Evolutionary conservation across 1,140 invertebrate species (phyloP).

Genomic region (Mactra quadrangularis): DNA sequence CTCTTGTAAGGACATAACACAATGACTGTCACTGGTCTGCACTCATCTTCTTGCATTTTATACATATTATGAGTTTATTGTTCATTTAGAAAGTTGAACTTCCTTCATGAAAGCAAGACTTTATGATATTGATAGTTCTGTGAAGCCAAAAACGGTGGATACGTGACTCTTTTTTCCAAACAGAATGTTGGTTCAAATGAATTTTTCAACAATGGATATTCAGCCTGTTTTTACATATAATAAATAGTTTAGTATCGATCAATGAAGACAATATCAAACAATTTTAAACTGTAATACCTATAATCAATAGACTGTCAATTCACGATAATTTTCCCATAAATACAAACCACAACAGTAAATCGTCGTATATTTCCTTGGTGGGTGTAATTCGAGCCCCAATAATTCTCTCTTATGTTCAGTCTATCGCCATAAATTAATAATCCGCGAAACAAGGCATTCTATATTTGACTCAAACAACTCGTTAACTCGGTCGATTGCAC

Average conservation of each 20-base stretch:
- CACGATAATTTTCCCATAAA: conserved; percentile 16
- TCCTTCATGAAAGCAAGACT: too few relatives aligned
- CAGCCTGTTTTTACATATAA: too few relatives aligned
- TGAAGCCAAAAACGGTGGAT: too few relatives aligned
- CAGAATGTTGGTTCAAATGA: too few relatives aligned
- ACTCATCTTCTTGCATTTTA: too few relatives aligned
- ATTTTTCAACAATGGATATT: too few relatives aligned
- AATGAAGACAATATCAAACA: neutral
- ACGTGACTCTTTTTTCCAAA: too few relatives aligned
- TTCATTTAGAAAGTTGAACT: too few relatives aligned
- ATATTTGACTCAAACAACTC: conserved; percentile 46
- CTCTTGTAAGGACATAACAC: too few relatives aligned
- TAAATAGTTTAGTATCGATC: neutral
- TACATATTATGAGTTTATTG: too few relatives aligned
- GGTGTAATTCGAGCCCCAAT: conserved; percentile 46
- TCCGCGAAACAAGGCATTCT: conserved; percentile 45
- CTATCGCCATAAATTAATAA: conserved; percentile 65
- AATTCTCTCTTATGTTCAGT: conserved; percentile 43
- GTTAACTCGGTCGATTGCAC: conserved; percentile 42
- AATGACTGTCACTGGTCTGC: too few relatives aligned
- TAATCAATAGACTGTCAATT: conserved; percentile 26
- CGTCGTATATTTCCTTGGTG: conserved; percentile 43
- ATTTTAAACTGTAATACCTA: neutral
- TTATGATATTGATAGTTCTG: too few relatives aligned
- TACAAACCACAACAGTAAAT: neutral